These are phyloP conservation scores for Nebria salina DNA, from an alignment of 2,888 invertebrate genomes.

Conservation along the genomic window DNA sequence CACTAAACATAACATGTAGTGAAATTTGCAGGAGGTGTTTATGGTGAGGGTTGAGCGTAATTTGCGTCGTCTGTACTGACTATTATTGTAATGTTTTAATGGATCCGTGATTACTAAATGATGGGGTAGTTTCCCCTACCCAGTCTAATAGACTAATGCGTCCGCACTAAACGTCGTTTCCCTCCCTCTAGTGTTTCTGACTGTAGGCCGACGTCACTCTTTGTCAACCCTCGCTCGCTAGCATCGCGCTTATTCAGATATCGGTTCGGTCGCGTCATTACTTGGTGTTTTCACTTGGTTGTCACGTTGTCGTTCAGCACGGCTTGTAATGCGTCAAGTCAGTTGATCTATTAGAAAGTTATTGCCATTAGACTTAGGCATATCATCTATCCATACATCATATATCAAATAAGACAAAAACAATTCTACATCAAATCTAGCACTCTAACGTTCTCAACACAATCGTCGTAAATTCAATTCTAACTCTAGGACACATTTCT, in stretches of 20 bases:
- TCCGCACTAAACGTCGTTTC: constrained; percentile 47
- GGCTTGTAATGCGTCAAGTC: background rate
- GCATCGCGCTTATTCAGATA: background rate
- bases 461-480: too few relatives aligned
- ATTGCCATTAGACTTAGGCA: background rate
- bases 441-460: too few relatives aligned
- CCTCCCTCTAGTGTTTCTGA: constrained; percentile 29
- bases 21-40: constrained; percentile 27
- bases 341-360: background rate
- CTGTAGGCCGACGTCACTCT: constrained; percentile 20
- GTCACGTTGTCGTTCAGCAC: background rate
- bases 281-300: background rate
- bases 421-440: too few relatives aligned
- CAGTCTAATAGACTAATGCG: constrained; percentile 57
- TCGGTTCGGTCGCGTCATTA: background rate
- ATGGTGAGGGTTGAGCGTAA: constrained; percentile 22
- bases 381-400: background rate
- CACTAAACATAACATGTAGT: background rate
- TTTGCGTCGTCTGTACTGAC: constrained; percentile 48
- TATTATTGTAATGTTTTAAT: constrained; percentile 61
- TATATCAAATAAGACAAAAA: background rate
- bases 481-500: too few relatives aligned
- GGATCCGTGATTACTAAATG: constrained; percentile 60
- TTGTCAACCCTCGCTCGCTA: background rate
- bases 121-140: constrained; percentile 58